Conservation (phyloP, 2,113 vertebrate species). For the Antechinus stuartii region DNA sequence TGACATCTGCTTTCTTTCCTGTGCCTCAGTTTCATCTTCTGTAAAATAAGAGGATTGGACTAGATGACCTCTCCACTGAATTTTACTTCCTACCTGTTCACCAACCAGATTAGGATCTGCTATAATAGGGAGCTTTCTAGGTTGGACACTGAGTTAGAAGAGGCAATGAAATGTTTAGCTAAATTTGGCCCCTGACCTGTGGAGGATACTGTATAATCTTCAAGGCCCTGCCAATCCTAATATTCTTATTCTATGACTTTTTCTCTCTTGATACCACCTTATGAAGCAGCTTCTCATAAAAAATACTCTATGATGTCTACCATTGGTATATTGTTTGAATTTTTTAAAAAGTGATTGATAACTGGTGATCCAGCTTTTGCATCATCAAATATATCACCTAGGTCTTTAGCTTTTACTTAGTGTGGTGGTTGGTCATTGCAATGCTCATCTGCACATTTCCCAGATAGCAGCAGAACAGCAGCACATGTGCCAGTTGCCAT, state of each 20-base stretch:
- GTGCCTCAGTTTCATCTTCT: background rate
- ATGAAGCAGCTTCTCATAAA: background rate
- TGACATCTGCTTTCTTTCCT: background rate
- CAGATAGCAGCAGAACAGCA: background rate
- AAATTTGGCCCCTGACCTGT: background rate
- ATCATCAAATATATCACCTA: background rate
- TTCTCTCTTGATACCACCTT: background rate
- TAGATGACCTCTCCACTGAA: background rate
- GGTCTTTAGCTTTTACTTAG: background rate
- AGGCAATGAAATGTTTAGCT: background rate
- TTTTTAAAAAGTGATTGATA: background rate
- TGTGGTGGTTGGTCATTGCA: background rate
- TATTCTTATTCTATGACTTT: background rate
- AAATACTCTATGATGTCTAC: background rate
- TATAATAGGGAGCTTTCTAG: background rate
- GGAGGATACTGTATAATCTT: background rate
- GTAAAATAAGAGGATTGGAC: too few species aligned
- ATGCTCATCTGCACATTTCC: background rate
- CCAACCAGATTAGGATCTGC: background rate
- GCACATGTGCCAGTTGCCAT: background rate
- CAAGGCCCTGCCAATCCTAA: background rate
- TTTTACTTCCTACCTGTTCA: background rate
- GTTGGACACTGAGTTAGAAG: background rate
- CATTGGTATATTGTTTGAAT: background rate
- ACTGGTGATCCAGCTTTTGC: conserved; percentile 9